phyloP scores from a whole-genome alignment of 2,797 vertebrate genomes.

The Gallinago stenura region DNA sequence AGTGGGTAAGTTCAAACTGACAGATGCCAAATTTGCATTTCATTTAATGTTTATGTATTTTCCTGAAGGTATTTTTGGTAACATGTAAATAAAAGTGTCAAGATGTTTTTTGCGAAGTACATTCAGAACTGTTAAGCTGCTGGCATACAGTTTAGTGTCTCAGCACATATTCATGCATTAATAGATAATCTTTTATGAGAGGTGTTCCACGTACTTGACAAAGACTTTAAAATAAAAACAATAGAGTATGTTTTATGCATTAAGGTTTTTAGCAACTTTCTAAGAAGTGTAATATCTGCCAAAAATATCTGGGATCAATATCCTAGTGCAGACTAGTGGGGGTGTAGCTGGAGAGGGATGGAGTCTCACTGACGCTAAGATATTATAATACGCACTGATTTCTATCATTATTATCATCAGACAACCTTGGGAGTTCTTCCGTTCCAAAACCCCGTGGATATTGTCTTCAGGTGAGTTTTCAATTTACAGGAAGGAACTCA shows the following conservation, averaged over 20 bases:
- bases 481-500: neutral
- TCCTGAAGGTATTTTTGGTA: slow-evolving; percentile 58
- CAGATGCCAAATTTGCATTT: slow-evolving; percentile 66
- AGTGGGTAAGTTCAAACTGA: slow-evolving; percentile 38
- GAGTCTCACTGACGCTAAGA: neutral
- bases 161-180: neutral
- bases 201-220: neutral
- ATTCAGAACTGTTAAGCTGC: slow-evolving; percentile 23
- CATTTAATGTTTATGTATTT: slow-evolving; percentile 69
- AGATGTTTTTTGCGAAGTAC: slow-evolving; percentile 21
- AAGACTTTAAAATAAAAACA: slow-evolving; percentile 25
- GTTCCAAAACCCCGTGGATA: neutral
- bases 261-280: neutral
- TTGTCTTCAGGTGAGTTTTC: neutral
- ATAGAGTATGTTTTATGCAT: neutral
- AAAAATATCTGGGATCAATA: neutral
- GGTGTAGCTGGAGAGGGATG: neutral
- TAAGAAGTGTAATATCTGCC: neutral
- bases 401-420: neutral
- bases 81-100: slow-evolving; percentile 63
- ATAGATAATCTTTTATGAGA: neutral
- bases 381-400: neutral
- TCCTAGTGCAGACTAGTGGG: neutral
- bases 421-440: neutral
- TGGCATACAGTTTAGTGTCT: neutral